Percentiles rank a stretch among this genome's conserved stretches.
Conservation (phyloP, 2,113 vertebrate species). For the Callipepla squamata region DNA sequence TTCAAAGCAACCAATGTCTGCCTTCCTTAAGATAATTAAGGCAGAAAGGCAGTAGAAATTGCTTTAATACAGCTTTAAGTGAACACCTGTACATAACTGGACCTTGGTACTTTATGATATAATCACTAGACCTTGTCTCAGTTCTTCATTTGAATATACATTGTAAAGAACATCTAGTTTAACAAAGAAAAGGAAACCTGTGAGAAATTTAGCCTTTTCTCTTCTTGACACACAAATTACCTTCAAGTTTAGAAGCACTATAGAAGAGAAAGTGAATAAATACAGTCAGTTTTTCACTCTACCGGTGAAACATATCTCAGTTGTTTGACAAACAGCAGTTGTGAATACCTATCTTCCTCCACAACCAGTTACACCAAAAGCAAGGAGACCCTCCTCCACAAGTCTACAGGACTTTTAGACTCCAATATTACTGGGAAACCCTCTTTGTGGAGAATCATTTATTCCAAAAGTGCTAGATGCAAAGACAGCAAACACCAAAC, state of each 20-base stretch:
- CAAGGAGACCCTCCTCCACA: background rate
- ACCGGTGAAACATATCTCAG: background rate
- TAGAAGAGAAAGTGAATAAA: background rate
- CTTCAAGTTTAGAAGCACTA: background rate
- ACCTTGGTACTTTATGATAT: background rate
- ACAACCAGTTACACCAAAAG: background rate
- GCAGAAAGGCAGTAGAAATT: background rate
- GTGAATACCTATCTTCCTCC: background rate
- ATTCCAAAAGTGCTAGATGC: background rate
- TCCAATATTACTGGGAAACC: background rate
- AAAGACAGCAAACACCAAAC: background rate
- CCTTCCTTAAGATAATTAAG: background rate
- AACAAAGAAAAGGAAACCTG: background rate
- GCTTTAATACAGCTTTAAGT: background rate
- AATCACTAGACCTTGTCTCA: background rate
- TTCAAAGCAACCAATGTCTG: background rate
- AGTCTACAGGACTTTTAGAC: background rate
- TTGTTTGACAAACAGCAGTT: background rate
- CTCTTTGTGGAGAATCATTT: background rate
- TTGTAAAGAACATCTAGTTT: background rate
- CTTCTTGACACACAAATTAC: background rate
- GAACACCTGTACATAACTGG: background rate
- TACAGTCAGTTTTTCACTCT: background rate
- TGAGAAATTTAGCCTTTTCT: background rate
- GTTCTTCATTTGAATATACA: background rate